These are phyloP conservation scores for Euglossa dilemma DNA, from an alignment of 1,140 invertebrate species.

Conservation along the genomic window DNA sequence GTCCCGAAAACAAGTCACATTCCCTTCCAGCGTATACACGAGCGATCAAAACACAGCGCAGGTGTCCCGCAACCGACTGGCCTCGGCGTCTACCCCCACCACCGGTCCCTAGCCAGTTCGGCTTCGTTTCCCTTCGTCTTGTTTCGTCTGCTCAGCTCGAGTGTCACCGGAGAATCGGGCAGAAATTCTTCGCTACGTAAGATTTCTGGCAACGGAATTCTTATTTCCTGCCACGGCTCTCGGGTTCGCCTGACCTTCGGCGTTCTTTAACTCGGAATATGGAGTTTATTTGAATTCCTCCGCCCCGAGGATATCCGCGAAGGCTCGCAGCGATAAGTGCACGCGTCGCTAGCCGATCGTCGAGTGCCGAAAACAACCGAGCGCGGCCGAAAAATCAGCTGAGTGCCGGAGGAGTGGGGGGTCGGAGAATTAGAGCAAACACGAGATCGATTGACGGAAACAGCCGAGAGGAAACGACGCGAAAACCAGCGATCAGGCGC, in stretches of 20 bases:
- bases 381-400: neutral
- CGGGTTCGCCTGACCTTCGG: conserved; percentile 23
- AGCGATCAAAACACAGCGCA: neutral
- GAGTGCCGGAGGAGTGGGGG: neutral
- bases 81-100: too few species aligned
- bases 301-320: neutral
- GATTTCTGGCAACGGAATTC: conserved; percentile 56
- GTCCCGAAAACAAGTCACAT: too few species aligned
- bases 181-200: conserved; percentile 48
- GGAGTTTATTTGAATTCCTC: conserved; percentile 57
- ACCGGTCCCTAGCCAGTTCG: neutral
- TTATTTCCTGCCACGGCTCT: conserved; percentile 20
- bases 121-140: neutral
- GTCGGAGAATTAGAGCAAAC: conserved; percentile 2
- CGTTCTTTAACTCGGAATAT: neutral
- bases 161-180: neutral
- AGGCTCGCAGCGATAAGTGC: neutral
- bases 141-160: neutral
- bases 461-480: neutral
- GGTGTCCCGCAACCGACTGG: neutral
- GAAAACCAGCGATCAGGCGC: neutral
- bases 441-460: neutral
- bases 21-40: too few species aligned
- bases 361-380: too few species aligned
- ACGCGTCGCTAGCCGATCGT: neutral